Evolutionary conservation across 1,140 invertebrate genomes (phyloP).

Genomic region (Paralvinella palmiformis): DNA sequence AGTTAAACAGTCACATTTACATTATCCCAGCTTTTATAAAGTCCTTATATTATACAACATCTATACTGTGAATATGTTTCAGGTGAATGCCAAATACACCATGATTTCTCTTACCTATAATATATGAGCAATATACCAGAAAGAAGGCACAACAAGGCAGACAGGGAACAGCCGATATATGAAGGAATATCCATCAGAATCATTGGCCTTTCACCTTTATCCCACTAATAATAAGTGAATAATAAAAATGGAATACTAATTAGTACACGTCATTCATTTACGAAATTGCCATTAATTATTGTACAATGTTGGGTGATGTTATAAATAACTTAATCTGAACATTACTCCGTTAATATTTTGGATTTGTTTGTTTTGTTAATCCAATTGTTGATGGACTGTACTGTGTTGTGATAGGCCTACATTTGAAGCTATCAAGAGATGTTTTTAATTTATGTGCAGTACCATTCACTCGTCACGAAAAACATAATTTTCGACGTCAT

Average conservation of each 20-base stretch:
- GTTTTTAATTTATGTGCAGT: too few species aligned
- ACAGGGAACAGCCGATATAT: conserved; percentile 44
- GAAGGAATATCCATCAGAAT: conserved; percentile 45
- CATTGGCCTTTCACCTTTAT: conserved; percentile 38
- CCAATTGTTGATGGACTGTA: too few species aligned
- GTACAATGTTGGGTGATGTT: background rate
- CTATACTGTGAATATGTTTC: background rate
- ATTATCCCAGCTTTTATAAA: background rate
- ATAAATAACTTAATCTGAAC: background rate
- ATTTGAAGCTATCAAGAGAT: too few species aligned
- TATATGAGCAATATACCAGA: conserved; percentile 40
- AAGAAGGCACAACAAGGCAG: conserved; percentile 37
- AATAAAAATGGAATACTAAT: too few species aligned
- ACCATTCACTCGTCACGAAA: too few species aligned
- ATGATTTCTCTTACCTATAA: conserved; percentile 32
- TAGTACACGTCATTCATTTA: background rate
- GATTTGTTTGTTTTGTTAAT: background rate
- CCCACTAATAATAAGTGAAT: conserved; percentile 44
- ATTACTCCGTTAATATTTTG: background rate
- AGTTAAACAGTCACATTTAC: background rate
- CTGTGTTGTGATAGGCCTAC: too few species aligned
- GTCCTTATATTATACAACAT: background rate
- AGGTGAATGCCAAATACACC: background rate
- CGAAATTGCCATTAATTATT: background rate
- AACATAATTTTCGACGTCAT: too few species aligned